A percentile compares a stretch with the other conserved stretches of the same genome.
Evolutionary conservation across 1,140 invertebrate genomes (phyloP).

Genomic region (Liolophura sinensis): DNA sequence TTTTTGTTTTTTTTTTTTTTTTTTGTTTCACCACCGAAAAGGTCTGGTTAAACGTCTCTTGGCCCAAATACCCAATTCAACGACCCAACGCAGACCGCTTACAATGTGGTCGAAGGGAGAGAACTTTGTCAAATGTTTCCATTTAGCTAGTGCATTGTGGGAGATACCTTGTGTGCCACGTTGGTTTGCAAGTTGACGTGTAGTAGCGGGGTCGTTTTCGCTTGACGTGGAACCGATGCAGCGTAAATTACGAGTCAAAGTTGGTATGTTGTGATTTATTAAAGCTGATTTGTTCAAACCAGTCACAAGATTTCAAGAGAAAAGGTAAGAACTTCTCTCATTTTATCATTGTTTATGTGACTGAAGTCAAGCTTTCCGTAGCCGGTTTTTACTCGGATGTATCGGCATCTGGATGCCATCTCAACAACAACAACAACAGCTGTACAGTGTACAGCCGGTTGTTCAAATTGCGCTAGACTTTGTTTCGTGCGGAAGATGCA

Average conservation of each 20-base stretch:
- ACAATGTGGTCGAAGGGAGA: no score
- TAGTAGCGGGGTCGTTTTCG: constrained; percentile 5
- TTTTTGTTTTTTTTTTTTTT: no score
- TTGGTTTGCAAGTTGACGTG: constrained; percentile 22
- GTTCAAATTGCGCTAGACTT: no score
- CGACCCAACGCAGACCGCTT: no score
- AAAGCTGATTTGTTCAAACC: not conserved
- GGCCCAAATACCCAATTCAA: no score
- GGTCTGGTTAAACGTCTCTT: no score
- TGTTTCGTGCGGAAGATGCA: no score
- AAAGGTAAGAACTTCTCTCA: not conserved
- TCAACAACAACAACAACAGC: no score
- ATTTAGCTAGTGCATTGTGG: constrained; percentile 4
- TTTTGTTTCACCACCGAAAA: no score
- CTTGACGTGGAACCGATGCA: not conserved
- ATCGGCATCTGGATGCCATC: no score
- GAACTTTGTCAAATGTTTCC: no score
- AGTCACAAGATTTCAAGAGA: not conserved
- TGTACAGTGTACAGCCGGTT: no score
- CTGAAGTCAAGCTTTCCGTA: constrained; percentile 4
- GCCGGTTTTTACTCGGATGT: not conserved
- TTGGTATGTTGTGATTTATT: not conserved
- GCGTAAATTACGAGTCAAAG: constrained; percentile 8
- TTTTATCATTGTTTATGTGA: constrained; percentile 1
- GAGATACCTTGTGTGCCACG: constrained; percentile 19